phyloP scores from a whole-genome alignment of 2,797 vertebrate species.

The Lemur catta region DNA sequence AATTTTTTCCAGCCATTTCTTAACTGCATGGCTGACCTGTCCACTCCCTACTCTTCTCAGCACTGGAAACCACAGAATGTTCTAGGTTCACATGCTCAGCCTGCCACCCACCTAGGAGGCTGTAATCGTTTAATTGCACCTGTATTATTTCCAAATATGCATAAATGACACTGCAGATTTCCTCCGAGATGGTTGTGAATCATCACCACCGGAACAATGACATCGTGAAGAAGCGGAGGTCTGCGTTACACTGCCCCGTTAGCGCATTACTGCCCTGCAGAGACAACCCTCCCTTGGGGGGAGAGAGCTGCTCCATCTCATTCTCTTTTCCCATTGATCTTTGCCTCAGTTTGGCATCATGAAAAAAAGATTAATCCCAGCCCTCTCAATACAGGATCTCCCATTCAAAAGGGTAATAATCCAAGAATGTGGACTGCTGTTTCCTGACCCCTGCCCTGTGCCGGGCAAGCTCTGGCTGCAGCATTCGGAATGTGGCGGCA shows the following conservation, averaged over 20 bases:
- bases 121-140: not conserved
- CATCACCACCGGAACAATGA: not conserved
- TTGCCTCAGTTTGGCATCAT: not conserved
- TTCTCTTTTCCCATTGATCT: not conserved
- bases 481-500: not conserved
- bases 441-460: not conserved
- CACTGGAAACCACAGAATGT: not conserved
- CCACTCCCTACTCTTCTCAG: not conserved
- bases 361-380: not conserved
- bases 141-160: not conserved
- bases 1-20: not conserved
- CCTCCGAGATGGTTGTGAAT: not conserved
- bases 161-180: not conserved
- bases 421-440: slow-evolving; percentile 6
- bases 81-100: not conserved
- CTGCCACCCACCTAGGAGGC: not conserved
- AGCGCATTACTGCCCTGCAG: not conserved
- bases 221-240: not conserved
- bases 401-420: not conserved
- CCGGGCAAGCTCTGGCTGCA: not conserved
- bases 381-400: not conserved
- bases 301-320: not conserved
- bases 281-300: not conserved
- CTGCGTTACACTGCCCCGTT: not conserved
- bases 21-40: not conserved